Evolutionary conservation across 2,797 vertebrate genomes (phyloP).

Genomic region (Phrynocephalus guinanensis): DNA sequence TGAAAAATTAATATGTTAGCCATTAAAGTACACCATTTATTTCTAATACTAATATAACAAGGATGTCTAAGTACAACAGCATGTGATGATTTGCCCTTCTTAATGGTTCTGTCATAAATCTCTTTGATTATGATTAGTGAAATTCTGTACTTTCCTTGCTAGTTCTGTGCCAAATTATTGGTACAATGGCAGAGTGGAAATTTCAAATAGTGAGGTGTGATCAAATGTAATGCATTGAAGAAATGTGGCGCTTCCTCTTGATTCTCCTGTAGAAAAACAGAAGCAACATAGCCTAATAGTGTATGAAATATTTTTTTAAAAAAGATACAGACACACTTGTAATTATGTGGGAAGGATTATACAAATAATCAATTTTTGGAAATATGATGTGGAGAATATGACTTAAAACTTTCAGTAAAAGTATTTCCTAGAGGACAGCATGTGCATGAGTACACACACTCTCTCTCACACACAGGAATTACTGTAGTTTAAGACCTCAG

Average conservation of each 20-base stretch:
- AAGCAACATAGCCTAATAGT: slow-evolving; percentile 29
- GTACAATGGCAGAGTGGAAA: slow-evolving; percentile 46
- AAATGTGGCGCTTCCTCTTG: slow-evolving; percentile 40
- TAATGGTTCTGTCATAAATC: slow-evolving; percentile 53
- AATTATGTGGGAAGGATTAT: slow-evolving; percentile 73
- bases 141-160: slow-evolving; percentile 4
- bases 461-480: background rate
- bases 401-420: slow-evolving; percentile 79
- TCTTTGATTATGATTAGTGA: slow-evolving; percentile 37
- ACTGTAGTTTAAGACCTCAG: slow-evolving; percentile 57
- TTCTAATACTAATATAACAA: slow-evolving; percentile 43
- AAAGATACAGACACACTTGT: slow-evolving; percentile 64
- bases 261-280: slow-evolving; percentile 36
- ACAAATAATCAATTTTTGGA: slow-evolving; percentile 71
- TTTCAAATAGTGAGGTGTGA: slow-evolving; percentile 47
- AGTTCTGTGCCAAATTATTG: slow-evolving; percentile 63
- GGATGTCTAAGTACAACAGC: slow-evolving; percentile 33
- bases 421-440: slow-evolving; percentile 73
- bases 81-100: slow-evolving; percentile 47
- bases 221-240: slow-evolving; percentile 49
- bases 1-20: slow-evolving; percentile 60
- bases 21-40: slow-evolving; percentile 46
- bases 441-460: slow-evolving; percentile 62
- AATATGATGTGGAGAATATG: slow-evolving; percentile 68
- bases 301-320: slow-evolving; percentile 61